Evolutionary conservation across 2,888 invertebrate genomes (phyloP), one percentile per base, ranked within the genome.

Genomic region (Aphidoletes aphidimyza): DNA sequence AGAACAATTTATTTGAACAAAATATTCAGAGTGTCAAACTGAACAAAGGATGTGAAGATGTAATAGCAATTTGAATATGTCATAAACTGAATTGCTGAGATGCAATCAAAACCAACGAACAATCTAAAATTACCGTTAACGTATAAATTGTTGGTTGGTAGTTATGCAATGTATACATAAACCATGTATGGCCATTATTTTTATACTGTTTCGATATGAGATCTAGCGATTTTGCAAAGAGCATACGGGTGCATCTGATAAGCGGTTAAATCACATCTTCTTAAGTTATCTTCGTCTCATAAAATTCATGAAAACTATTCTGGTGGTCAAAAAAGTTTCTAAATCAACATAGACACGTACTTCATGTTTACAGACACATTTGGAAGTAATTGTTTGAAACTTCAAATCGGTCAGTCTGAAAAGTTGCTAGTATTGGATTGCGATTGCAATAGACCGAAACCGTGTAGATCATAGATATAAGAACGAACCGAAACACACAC

Each of bases 241-340:
- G 69, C 26, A 69, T 69, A 69, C 69, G 30, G 69, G 69, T 69
- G 69, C 30, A 69, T 69, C 14, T 69, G 69, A 30, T 17, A 69
- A 69, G 14, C 69, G 69, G 69, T 30, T 11, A 11, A 69, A 69
- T 69, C 69, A 69, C 30, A 69, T 69, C 69, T 14, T 30, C 69
- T 69, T 69, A 69, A 69, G 30, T 69, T n/a, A n/a, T 69, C 69
- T 69, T 34, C 30, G n/a, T n/a, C n/a, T n/a, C n/a, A n/a, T n/a
- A 69, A 69, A 69, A 69, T 69, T 30, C 69, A 69, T 69, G 30
- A 69, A 69, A 69, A 30, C 69, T 69, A 30, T 69, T 69, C 69
- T 69, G 69, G 69, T 69, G 69, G 69, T 34, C 69, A 69, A 69
- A 69, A 69, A 69, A 69, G 69, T 69, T 69, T 69, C 30, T 69